phyloP scores from a whole-genome alignment of 2,797 vertebrate species.

The Clarias pachynema region DNA sequence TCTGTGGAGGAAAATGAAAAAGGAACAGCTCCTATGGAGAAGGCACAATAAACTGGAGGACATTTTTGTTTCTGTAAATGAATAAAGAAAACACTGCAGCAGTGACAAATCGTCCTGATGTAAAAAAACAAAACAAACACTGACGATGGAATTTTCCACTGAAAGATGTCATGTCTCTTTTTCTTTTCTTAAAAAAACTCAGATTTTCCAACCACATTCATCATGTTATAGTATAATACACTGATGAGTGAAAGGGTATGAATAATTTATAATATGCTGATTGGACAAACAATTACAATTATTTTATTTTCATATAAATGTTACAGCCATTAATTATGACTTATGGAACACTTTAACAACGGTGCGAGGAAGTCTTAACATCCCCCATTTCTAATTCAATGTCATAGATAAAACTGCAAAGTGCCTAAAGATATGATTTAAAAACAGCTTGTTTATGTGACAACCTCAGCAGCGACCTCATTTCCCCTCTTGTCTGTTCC shows the following conservation, averaged over 20 bases:
- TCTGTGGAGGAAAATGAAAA: slow-evolving; percentile 57
- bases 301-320: background rate
- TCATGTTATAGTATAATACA: background rate
- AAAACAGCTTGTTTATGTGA: too few relatives aligned
- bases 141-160: background rate
- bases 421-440: too few relatives aligned
- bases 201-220: background rate
- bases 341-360: background rate
- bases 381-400: too few relatives aligned
- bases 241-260: background rate
- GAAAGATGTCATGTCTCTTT: background rate
- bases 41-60: slow-evolving; percentile 68
- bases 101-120: background rate
- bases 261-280: background rate
- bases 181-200: background rate
- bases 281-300: background rate
- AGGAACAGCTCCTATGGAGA: slow-evolving; percentile 49
- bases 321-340: background rate
- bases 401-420: too few relatives aligned
- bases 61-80: background rate
- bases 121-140: background rate
- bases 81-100: background rate
- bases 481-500: too few relatives aligned
- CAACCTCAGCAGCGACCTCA: too few relatives aligned
- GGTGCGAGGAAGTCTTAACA: too few relatives aligned